Percentiles rank a stretch among this genome's conserved stretches.
Conservation (phyloP, 2,888 invertebrate species). For the Phoronis australis region DNA sequence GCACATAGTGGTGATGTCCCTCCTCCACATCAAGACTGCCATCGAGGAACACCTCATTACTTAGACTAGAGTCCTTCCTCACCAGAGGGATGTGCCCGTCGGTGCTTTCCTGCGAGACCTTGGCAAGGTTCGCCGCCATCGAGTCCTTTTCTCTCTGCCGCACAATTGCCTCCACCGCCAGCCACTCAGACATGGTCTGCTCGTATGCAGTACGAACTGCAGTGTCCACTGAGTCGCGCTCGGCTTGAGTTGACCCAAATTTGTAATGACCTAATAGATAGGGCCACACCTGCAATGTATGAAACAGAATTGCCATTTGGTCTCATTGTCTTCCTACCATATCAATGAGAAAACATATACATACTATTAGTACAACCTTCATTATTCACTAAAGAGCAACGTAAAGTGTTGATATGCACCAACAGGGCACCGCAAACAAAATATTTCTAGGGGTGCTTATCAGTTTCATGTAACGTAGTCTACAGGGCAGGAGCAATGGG, state of each 20-base stretch:
- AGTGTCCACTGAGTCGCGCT: slow-evolving; percentile 35
- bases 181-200: slow-evolving; percentile 90
- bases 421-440: too few relatives aligned
- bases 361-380: too few relatives aligned
- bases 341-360: too few relatives aligned
- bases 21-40: slow-evolving; percentile 49
- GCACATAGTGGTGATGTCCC: slow-evolving; percentile 33
- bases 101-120: slow-evolving; percentile 67
- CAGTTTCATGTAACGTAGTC: too few relatives aligned
- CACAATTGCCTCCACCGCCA: slow-evolving; percentile 89
- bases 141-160: slow-evolving; percentile 56
- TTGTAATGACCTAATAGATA: slow-evolving; percentile 80
- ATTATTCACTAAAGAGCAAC: too few relatives aligned
- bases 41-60: slow-evolving; percentile 56
- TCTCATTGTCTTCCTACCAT: too few relatives aligned
- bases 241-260: slow-evolving; percentile 60
- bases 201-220: slow-evolving; percentile 70
- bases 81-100: slow-evolving; percentile 46
- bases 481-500: too few relatives aligned
- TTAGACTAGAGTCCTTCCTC: slow-evolving; percentile 53
- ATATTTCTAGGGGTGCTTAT: too few relatives aligned
- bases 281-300: slow-evolving; percentile 68
- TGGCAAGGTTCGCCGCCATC: slow-evolving; percentile 78
- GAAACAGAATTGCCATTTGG: background rate
- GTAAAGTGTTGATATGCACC: too few relatives aligned